A percentile compares a stretch with the other conserved stretches of the same genome.
Evolutionary conservation across 1,140 invertebrate genomes (phyloP).

Genomic region (Manduca sexta): DNA sequence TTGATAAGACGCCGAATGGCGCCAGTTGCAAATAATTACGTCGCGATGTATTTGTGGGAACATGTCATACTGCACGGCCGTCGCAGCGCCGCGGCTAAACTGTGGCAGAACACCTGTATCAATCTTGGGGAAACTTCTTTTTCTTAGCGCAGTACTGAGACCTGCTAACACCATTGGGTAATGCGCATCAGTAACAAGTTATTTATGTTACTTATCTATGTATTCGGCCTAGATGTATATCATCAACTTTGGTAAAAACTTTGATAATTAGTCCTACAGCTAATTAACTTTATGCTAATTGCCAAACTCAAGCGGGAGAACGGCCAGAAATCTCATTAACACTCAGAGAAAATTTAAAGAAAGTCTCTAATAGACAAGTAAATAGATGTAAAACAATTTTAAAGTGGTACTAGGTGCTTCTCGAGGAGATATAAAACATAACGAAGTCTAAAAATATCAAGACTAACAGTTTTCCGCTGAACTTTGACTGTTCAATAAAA

Average conservation of each 20-base stretch:
- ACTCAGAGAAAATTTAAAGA: no score
- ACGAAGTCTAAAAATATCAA: conserved; percentile 11
- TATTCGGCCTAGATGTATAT: background rate
- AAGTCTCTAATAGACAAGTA: no score
- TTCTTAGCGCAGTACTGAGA: background rate
- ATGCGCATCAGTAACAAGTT: background rate
- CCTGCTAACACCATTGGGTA: conserved; percentile 2
- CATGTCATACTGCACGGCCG: background rate
- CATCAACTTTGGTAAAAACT: background rate
- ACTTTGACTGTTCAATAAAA: conserved; percentile 17
- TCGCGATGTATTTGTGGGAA: conserved; percentile 1
- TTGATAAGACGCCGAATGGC: conserved; percentile 28
- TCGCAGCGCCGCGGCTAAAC: background rate
- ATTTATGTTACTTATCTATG: conserved; percentile 4
- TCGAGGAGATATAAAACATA: background rate
- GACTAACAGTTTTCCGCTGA: conserved; percentile 17
- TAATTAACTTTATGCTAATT: no score
- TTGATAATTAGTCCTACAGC: background rate
- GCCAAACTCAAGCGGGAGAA: no score
- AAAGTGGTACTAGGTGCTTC: no score
- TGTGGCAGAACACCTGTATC: conserved; percentile 6
- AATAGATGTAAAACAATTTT: no score
- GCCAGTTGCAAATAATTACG: conserved; percentile 20
- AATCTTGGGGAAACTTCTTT: conserved; percentile 5
- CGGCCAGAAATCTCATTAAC: no score